Conservation (phyloP, 2,797 vertebrate species). For the Bryconaethiops microstoma region DNA sequence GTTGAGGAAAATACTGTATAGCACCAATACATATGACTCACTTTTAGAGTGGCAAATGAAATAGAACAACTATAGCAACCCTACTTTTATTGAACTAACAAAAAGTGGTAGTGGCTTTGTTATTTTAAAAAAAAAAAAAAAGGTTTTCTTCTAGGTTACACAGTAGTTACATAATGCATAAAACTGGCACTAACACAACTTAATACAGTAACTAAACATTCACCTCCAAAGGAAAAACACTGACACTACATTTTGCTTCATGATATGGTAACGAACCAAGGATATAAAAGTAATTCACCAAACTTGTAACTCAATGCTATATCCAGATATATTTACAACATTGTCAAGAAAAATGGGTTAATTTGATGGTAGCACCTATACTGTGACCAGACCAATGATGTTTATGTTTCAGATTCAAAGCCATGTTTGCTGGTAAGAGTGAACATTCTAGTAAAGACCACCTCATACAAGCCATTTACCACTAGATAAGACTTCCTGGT, state of each 20-base stretch:
- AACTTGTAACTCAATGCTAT: slow-evolving; percentile 8
- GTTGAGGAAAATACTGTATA: background rate
- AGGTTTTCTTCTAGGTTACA: slow-evolving; percentile 3
- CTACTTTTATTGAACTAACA: slow-evolving; percentile 46
- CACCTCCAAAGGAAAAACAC: slow-evolving; percentile 1
- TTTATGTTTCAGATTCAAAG: slow-evolving; percentile 29
- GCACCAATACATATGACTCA: background rate
- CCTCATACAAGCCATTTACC: slow-evolving; percentile 36
- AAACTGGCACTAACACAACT: slow-evolving; percentile 14
- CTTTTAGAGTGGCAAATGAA: background rate
- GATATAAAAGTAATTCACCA: slow-evolving; percentile 29
- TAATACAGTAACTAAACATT: slow-evolving; percentile 5
- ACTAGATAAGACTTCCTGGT: slow-evolving; percentile 29
- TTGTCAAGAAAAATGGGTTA: slow-evolving; percentile 27
- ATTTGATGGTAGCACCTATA: slow-evolving; percentile 53
- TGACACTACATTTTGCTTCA: slow-evolving; percentile 32
- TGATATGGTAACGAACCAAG: slow-evolving; percentile 18
- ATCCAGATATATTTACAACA: slow-evolving; percentile 12
- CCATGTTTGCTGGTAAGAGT: slow-evolving; percentile 44
- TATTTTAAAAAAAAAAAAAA: slow-evolving; percentile 14
- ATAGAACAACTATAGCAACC: slow-evolving; percentile 16
- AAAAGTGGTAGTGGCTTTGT: slow-evolving; percentile 1
- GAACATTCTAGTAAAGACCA: slow-evolving; percentile 45
- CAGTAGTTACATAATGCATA: slow-evolving; percentile 15
- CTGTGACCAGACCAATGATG: slow-evolving; percentile 19